These are phyloP conservation scores for Cynocephalus volans DNA, from an alignment of 2,113 vertebrate genomes.

Conservation along the genomic window DNA sequence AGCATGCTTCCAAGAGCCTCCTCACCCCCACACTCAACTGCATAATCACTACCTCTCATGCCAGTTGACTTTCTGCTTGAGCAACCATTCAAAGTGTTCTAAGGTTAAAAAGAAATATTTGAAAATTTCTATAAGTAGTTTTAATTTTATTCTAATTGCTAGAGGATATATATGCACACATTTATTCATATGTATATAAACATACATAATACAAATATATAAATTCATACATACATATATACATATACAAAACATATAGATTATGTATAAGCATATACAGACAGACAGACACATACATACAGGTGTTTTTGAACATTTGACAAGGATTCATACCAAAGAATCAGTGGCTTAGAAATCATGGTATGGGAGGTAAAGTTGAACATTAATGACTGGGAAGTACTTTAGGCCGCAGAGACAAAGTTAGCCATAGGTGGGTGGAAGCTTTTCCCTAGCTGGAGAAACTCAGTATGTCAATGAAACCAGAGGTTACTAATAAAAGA, in stretches of 20 bases:
- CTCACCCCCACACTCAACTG: background rate
- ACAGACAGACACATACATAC: background rate
- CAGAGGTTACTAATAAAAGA: constrained; percentile 56
- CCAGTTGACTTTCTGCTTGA: constrained; percentile 41
- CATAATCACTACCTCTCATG: background rate
- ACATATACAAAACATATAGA: background rate
- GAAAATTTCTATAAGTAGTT: background rate
- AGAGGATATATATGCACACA: background rate
- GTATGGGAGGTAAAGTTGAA: constrained; percentile 62
- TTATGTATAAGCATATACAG: background rate
- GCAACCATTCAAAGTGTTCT: background rate
- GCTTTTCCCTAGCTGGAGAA: background rate
- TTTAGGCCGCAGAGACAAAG: background rate
- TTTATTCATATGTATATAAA: background rate
- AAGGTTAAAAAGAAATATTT: constrained; percentile 28
- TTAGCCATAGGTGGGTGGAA: background rate
- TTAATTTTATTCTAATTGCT: background rate
- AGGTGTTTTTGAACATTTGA: constrained; percentile 65
- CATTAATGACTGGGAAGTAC: background rate
- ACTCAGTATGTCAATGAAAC: constrained; percentile 27
- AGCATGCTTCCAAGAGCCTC: background rate
- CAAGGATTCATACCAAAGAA: constrained; percentile 73
- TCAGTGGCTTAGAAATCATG: constrained; percentile 63
- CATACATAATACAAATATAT: background rate
- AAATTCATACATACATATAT: background rate